Conservation (phyloP, 2,888 invertebrate genomes). For the Ceraclea dissimilis region DNA sequence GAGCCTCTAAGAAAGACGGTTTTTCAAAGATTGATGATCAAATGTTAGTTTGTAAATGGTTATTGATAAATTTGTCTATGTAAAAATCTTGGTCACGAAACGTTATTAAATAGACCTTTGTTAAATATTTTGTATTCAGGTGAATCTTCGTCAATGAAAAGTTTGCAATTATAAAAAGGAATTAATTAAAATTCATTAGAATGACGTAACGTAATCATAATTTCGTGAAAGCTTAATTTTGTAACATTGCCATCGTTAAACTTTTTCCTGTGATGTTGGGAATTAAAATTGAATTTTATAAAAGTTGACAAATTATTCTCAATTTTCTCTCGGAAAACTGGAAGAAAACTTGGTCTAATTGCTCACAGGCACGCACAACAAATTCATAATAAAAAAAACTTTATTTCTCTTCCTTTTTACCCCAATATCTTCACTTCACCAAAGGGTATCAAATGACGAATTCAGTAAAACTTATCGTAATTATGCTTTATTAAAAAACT, state of each 20-base stretch:
- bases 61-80: no score
- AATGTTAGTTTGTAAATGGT: no score
- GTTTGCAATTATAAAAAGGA: no score
- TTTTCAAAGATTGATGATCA: no score
- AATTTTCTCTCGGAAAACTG: conserved; percentile 10
- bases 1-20: no score
- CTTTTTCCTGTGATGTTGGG: conserved; percentile 7
- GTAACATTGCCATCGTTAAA: neutral
- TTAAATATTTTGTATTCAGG: no score
- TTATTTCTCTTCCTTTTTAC: neutral
- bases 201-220: no score
- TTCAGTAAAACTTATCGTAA: conserved; percentile 12
- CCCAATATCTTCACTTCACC: neutral
- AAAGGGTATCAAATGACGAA: conserved; percentile 8
- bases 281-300: conserved; percentile 14
- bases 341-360: conserved; percentile 14
- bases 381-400: conserved; percentile 3
- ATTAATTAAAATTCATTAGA: no score
- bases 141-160: no score
- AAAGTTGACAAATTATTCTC: conserved; percentile 18
- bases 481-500: conserved; percentile 7
- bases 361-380: conserved; percentile 13
- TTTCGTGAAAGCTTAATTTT: no score
- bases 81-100: no score
- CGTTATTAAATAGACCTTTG: no score